Conservation (phyloP, 2,888 invertebrate genomes). For the Rotaria macrura region DNA sequence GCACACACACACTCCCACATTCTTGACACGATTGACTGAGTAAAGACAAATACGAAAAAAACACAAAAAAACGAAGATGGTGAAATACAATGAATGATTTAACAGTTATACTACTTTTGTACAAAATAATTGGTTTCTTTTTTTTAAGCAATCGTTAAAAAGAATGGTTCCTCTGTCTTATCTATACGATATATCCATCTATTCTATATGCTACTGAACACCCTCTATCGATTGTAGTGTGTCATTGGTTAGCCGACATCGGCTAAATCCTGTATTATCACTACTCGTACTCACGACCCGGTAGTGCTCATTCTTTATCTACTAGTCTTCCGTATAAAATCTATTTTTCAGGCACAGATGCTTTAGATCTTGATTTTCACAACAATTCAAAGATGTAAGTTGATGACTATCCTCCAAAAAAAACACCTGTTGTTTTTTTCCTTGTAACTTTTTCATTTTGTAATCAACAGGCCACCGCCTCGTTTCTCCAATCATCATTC, state of each 20-base stretch:
- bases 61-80: background rate
- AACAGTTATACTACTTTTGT: background rate
- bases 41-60: too few relatives aligned
- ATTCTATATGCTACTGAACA: background rate
- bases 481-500: background rate
- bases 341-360: background rate
- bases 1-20: too few relatives aligned
- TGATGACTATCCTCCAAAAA: too few relatives aligned
- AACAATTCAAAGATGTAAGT: too few relatives aligned
- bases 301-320: background rate
- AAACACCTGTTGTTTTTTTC: background rate
- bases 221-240: background rate
- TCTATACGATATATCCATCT: too few relatives aligned
- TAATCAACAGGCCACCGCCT: background rate
- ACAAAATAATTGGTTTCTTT: background rate
- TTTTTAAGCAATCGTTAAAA: background rate
- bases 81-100: too few relatives aligned
- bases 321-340: background rate
- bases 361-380: background rate
- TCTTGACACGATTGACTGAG: background rate
- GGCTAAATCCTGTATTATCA: background rate
- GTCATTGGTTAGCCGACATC: background rate
- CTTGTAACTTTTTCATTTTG: too few relatives aligned
- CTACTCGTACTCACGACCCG: background rate
- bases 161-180: background rate